Evolutionary conservation across 1,140 invertebrate species (phyloP).

Genomic region (Neodiprion virginianus): DNA sequence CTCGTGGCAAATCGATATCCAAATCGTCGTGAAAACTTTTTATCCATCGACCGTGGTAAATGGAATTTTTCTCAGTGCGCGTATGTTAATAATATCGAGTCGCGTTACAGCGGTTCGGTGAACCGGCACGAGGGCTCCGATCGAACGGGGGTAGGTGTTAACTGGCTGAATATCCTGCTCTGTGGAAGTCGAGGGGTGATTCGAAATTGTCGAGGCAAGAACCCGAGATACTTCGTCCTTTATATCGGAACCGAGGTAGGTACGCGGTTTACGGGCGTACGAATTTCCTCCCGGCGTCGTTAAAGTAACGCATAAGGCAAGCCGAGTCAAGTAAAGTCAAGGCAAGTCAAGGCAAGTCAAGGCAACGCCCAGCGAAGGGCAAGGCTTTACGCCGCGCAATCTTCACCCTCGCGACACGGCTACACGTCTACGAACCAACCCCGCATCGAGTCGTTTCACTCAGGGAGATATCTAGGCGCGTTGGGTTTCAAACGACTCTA

Average conservation of each 20-base stretch:
- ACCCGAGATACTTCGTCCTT: conserved; percentile 5
- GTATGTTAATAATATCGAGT: too few species aligned
- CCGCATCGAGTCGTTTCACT: neutral
- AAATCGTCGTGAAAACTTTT: too few species aligned
- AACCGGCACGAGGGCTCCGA: neutral
- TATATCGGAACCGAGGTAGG: neutral
- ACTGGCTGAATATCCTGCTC: neutral
- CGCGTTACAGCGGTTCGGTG: too few species aligned
- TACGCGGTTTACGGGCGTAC: neutral
- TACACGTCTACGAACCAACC: neutral
- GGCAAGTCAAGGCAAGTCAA: too few species aligned
- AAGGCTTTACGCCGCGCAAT: neutral
- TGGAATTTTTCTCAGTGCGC: too few species aligned
- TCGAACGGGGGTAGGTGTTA: neutral
- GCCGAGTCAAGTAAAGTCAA: too few species aligned
- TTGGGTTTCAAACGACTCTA: neutral
- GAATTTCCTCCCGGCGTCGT: neutral
- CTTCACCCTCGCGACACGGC: neutral
- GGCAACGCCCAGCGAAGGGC: too few species aligned
- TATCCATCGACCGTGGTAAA: too few species aligned
- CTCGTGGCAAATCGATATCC: too few species aligned
- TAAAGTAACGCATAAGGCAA: neutral
- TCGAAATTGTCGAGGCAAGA: neutral
- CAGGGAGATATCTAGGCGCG: neutral
- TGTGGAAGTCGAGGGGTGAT: neutral